Conservation (phyloP, 2,888 invertebrate species). For the Syrista parreyssii region DNA sequence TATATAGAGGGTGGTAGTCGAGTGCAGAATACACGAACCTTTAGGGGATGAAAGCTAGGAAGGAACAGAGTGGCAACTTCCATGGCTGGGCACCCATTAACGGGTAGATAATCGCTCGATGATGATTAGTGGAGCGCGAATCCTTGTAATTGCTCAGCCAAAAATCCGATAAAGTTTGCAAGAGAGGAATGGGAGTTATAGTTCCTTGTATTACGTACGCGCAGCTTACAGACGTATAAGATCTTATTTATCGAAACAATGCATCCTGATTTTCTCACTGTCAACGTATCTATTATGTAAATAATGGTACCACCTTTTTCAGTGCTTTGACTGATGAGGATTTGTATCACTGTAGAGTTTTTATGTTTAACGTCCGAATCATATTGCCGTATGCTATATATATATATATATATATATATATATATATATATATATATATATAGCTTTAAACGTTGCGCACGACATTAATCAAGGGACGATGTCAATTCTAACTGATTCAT, state of each 20-base stretch:
- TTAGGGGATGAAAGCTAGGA: too few species aligned
- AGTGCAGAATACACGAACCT: too few species aligned
- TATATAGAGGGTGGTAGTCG: too few species aligned
- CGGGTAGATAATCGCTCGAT: too few species aligned
- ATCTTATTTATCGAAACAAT: not conserved
- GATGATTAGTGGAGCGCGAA: too few species aligned
- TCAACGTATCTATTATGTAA: not conserved
- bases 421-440: not conserved
- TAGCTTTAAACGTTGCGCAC: too few species aligned
- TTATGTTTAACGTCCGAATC: not conserved
- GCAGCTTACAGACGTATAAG: not conserved
- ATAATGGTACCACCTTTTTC: not conserved
- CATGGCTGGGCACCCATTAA: too few species aligned
- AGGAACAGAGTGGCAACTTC: too few species aligned
- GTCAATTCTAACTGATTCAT: too few species aligned
- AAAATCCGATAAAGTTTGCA: not conserved
- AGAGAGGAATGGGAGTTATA: not conserved
- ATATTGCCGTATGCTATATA: not conserved
- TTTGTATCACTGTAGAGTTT: not conserved
- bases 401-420: not conserved
- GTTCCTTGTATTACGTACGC: not conserved
- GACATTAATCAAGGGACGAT: not conserved
- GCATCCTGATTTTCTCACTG: not conserved
- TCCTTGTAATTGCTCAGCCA: too few species aligned
- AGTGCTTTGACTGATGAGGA: not conserved